Percentiles rank a stretch among this genome's conserved stretches.
Conservation (phyloP, 2,113 vertebrate genomes). For the Oncorhynchus clarkii region DNA sequence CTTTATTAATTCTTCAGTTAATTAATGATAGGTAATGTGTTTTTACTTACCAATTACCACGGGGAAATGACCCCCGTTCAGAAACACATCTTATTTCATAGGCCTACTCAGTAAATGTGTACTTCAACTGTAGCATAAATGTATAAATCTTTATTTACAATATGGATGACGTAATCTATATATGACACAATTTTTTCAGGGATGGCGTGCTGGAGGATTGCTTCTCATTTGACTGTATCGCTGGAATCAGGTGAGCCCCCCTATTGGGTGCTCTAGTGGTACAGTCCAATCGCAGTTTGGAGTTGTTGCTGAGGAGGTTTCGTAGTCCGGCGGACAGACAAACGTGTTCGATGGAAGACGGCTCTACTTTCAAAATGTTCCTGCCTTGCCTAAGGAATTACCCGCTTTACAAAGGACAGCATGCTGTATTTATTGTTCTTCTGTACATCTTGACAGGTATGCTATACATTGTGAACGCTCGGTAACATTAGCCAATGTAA, state of each 20-base stretch:
- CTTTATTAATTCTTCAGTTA: no score
- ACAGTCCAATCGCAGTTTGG: conserved; percentile 69
- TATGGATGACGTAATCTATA: conserved; percentile 70
- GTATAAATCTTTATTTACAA: conserved; percentile 35
- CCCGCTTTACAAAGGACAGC: conserved; percentile 35
- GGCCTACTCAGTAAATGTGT: no score
- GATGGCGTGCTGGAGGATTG: conserved; percentile 25
- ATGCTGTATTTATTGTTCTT: conserved; percentile 52
- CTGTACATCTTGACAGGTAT: conserved; percentile 66
- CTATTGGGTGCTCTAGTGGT: conserved; percentile 64
- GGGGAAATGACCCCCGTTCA: no score
- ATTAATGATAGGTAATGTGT: no score
- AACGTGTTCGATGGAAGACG: conserved; percentile 25
- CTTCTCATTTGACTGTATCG: neutral
- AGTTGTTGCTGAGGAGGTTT: conserved; percentile 79
- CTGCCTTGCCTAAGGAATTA: conserved; percentile 52
- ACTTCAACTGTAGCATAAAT: no score
- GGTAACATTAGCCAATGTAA: conserved; percentile 5
- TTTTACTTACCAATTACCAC: no score
- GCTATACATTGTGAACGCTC: conserved; percentile 18
- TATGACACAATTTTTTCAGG: conserved; percentile 30
- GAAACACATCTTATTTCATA: no score
- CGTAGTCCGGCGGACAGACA: conserved; percentile 50
- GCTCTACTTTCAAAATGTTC: conserved; percentile 51
- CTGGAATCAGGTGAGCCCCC: conserved; percentile 49